phyloP scores from a whole-genome alignment of 1,140 invertebrate species.

The Philaenus spumarius region DNA sequence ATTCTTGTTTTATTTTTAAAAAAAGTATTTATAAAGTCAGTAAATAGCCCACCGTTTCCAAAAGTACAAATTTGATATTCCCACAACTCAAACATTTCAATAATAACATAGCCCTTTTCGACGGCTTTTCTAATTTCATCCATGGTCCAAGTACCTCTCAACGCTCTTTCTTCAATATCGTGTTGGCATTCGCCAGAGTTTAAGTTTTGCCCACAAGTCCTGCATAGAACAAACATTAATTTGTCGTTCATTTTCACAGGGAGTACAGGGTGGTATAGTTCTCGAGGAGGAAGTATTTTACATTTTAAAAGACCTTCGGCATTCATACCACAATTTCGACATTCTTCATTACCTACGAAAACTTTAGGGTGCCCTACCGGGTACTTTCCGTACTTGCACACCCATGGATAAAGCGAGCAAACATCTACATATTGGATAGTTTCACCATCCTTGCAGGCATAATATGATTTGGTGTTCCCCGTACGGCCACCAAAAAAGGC shows the following conservation, averaged over 20 bases:
- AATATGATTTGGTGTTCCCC: constrained; percentile 17
- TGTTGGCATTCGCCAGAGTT: constrained; percentile 28
- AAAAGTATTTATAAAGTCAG: constrained; percentile 33
- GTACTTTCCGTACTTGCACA: constrained; percentile 33
- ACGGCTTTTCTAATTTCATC: constrained; percentile 37
- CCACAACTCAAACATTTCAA: constrained; percentile 38
- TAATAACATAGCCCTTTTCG: constrained; percentile 34
- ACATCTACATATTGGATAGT: constrained; percentile 37
- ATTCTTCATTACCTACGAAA: constrained; percentile 26
- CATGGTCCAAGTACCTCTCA: constrained; percentile 37
- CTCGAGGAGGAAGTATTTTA: constrained; percentile 30
- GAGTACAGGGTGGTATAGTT: constrained; percentile 34
- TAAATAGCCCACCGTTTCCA: constrained; percentile 30
- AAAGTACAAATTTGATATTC: constrained; percentile 29
- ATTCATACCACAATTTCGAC: neutral
- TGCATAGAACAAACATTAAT: constrained; percentile 33
- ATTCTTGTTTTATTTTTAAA: constrained; percentile 37
- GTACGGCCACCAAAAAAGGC: constrained; percentile 2
- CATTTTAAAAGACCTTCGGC: constrained; percentile 27
- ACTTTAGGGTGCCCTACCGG: constrained; percentile 37
- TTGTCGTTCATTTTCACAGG: constrained; percentile 29
- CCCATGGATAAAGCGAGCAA: constrained; percentile 30
- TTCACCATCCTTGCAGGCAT: constrained; percentile 29
- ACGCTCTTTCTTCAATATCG: constrained; percentile 29
- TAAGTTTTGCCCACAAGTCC: constrained; percentile 25